These are phyloP conservation scores for Astreopora myriophthalma DNA, from an alignment of 64 coral and sea anemone species.

Conservation along the genomic window DNA sequence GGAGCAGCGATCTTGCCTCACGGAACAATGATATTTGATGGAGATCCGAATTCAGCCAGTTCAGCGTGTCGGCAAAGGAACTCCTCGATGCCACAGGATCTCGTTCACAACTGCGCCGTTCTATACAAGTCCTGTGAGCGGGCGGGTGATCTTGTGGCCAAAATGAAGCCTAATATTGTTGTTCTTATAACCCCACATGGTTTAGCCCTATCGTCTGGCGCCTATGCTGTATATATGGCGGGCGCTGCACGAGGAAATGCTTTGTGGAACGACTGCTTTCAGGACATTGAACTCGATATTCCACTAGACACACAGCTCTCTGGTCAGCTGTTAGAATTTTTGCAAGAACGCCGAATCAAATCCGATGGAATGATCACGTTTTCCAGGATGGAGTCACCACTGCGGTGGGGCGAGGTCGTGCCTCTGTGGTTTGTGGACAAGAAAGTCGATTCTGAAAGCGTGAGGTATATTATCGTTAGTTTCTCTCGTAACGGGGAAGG, in stretches of 20 bases:
- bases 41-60: slow-evolving; percentile 52
- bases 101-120: not conserved
- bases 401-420: slow-evolving; percentile 86
- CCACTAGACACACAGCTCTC: slow-evolving; percentile 45
- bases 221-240: slow-evolving; percentile 58
- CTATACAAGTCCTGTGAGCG: slow-evolving; percentile 52
- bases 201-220: slow-evolving; percentile 47
- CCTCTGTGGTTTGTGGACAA: slow-evolving; percentile 84
- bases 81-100: slow-evolving; percentile 26
- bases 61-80: slow-evolving; percentile 48
- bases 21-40: slow-evolving; percentile 78
- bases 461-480: slow-evolving; percentile 71
- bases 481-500: not conserved
- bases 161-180: slow-evolving; percentile 60
- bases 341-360: slow-evolving; percentile 43
- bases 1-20: slow-evolving; percentile 68
- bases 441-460: slow-evolving; percentile 33
- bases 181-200: slow-evolving; percentile 83
- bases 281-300: slow-evolving; percentile 60
- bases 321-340: slow-evolving; percentile 15
- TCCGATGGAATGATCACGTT: slow-evolving; percentile 62
- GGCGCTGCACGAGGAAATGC: slow-evolving; percentile 58
- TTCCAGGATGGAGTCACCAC: slow-evolving; percentile 56
- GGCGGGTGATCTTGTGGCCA: slow-evolving; percentile 34
- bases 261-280: slow-evolving; percentile 84